Base-by-base conservation (phyloP, 2,888 invertebrate species). In the Ectropis crepuscularia region DNA sequence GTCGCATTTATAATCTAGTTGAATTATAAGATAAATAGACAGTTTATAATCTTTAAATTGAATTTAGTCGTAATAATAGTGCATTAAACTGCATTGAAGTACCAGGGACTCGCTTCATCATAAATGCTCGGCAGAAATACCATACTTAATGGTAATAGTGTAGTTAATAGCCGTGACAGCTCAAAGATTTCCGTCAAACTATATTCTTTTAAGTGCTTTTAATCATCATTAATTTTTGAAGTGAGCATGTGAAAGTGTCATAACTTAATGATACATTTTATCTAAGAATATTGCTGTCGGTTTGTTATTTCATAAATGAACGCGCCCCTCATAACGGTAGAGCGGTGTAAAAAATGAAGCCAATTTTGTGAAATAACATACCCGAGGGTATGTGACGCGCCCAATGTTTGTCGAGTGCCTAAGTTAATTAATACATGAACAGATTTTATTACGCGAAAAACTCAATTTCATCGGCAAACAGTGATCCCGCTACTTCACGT, bases 401-500 rank as follows among this genome's bases (percentile, higher is more conserved):
- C 72, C 68, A 66, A 74, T 81, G 80, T 85, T 81, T 81, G 77
- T 75, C 73, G 75, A 83, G 77, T 76, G 69, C 75, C 82, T 84
- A 78, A 80, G 79, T 80, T 84, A 85, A 86, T 86, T 85, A 83
- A 83, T 80, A 81, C 78, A 77, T 72, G 76, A 71, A 73, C 76
- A 78, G 78, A 80, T 84, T 85, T 85, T 80, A 83, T 83, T 82
- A 78, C 71, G 74, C 77, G 76, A 79, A 81, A 83, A 85, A 83
- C 77, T 82, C 86, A 83, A 86, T 86, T 86, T 83, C 80, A 74
- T 75, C 70, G 67, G 77, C 76, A 86, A 86, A 85, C 82, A 85
- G 65, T 74, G 74, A 67, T 74, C 71, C 67, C 63, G 67, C 71
- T 74, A 71, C 70, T 77, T 68, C 59, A 73, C 71, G 54, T 65